Evolutionary conservation across 2,888 invertebrate genomes (phyloP).

Genomic region (Zhengitettix transpicula): DNA sequence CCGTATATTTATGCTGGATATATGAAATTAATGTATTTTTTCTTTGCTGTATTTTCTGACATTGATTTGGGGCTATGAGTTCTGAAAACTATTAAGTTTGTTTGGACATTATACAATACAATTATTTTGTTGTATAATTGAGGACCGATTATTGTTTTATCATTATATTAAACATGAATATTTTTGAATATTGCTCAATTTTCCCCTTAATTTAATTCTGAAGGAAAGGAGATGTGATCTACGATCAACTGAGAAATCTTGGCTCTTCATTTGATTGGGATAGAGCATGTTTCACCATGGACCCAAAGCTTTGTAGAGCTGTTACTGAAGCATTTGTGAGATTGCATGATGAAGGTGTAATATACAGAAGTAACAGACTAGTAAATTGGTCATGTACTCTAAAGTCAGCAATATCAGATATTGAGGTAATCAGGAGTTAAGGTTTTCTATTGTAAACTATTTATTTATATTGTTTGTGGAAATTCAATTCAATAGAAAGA

Average conservation of each 20-base stretch:
- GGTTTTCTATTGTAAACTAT: background rate
- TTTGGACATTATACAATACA: too few relatives aligned
- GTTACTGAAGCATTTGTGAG: slow-evolving; percentile 90
- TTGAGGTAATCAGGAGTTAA: slow-evolving; percentile 50
- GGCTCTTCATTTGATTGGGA: slow-evolving; percentile 94
- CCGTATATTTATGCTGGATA: background rate
- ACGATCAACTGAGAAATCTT: slow-evolving; percentile 70
- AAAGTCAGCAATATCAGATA: slow-evolving; percentile 96
- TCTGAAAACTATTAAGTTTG: too few relatives aligned
- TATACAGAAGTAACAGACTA: slow-evolving; percentile 83
- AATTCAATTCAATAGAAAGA: too few relatives aligned
- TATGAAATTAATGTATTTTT: too few relatives aligned
- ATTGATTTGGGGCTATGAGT: too few relatives aligned
- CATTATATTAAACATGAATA: too few relatives aligned
- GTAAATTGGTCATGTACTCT: slow-evolving; percentile 98
- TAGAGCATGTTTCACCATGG: slow-evolving; percentile 91
- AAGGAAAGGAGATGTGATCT: slow-evolving; percentile 52
- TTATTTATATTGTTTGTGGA: too few relatives aligned
- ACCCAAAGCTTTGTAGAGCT: slow-evolving; percentile 67
- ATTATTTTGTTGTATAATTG: too few relatives aligned
- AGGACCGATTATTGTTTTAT: too few relatives aligned
- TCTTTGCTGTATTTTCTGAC: too few relatives aligned
- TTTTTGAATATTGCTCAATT: too few relatives aligned
- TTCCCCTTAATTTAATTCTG: slow-evolving; percentile 12
- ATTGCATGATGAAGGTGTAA: slow-evolving; percentile 70